phyloP scores from a whole-genome alignment of 2,797 vertebrate species.

The Valencia hispanica region DNA sequence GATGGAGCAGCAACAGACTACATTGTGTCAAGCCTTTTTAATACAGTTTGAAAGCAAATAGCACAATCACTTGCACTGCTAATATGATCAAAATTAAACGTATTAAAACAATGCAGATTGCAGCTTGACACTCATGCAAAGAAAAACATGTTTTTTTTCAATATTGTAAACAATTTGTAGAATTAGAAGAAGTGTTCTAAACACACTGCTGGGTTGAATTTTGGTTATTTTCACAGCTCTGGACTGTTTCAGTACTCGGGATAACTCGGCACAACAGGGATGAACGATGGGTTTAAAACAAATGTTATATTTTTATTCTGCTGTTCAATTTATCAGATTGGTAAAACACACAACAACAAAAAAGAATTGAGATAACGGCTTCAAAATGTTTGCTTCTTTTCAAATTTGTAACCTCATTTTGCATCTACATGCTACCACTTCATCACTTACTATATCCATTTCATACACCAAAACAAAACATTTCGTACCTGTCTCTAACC shows the following conservation, averaged over 20 bases:
- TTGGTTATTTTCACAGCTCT: background rate
- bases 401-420: background rate
- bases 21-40: slow-evolving; percentile 77
- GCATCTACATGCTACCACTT: background rate
- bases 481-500: background rate
- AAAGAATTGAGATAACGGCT: background rate
- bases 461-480: background rate
- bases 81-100: background rate
- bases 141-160: slow-evolving; percentile 3
- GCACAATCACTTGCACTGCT: background rate
- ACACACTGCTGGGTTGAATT: background rate
- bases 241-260: background rate
- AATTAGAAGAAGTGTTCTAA: background rate
- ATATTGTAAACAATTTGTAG: background rate
- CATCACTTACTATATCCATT: background rate
- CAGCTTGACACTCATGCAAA: background rate
- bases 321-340: background rate
- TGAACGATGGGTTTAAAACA: background rate
- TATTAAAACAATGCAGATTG: background rate
- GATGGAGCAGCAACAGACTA: slow-evolving; percentile 87
- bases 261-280: background rate
- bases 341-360: background rate
- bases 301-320: background rate
- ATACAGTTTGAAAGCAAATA: slow-evolving; percentile 32
- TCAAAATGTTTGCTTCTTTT: background rate